Evolutionary conservation across 1,140 invertebrate species (phyloP).

Genomic region (Saccostrea echinata): DNA sequence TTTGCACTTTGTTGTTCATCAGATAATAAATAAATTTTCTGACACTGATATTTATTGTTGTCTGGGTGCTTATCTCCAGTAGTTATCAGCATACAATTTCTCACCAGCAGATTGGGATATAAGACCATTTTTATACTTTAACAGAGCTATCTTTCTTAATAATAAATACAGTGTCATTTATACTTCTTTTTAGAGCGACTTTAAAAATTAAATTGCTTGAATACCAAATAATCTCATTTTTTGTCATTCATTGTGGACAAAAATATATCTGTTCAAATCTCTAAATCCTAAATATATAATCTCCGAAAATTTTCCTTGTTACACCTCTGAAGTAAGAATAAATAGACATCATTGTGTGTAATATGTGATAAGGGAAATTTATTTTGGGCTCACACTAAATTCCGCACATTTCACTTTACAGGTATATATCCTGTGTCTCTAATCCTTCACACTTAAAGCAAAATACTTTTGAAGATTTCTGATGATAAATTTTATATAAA

Average conservation of each 20-base stretch:
- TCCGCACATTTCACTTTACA: not conserved
- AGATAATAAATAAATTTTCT: not conserved
- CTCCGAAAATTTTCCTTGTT: no score
- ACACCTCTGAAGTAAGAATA: not conserved
- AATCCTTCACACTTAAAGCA: not conserved
- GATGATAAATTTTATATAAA: not conserved
- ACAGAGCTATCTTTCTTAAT: no score
- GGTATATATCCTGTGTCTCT: not conserved
- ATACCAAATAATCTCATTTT: no score
- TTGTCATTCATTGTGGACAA: no score
- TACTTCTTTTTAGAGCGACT: no score
- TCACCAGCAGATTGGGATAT: no score
- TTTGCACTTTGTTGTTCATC: not conserved
- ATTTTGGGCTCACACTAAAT: conserved; percentile 18
- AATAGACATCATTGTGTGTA: not conserved
- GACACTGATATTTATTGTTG: conserved; percentile 16
- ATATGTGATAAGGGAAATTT: conserved; percentile 23
- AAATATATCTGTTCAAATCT: no score
- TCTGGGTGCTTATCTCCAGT: not conserved
- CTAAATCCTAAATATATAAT: no score
- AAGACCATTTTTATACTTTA: no score
- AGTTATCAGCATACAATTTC: not conserved
- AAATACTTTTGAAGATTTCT: not conserved
- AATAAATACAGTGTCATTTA: no score
- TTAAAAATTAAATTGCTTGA: no score